A percentile compares a stretch with the other conserved stretches of the same genome.
Evolutionary conservation across 2,113 vertebrate genomes (phyloP).

Genomic region (Chlorodrepanis virens): DNA sequence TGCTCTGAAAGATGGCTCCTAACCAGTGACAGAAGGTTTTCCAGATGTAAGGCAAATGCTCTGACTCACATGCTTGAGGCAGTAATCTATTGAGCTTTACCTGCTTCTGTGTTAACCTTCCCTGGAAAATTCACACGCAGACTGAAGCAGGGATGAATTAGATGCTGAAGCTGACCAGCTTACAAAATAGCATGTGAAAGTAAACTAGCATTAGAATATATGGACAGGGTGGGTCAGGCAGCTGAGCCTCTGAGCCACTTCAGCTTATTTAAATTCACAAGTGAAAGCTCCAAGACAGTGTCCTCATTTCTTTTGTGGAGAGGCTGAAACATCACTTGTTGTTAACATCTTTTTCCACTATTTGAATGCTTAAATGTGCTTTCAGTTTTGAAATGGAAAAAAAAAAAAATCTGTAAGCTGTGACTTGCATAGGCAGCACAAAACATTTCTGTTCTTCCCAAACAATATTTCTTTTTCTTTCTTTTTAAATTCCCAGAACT

Average conservation of each 20-base stretch:
- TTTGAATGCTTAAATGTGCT: neutral
- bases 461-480: neutral
- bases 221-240: neutral
- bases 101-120: neutral
- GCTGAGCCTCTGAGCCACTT: neutral
- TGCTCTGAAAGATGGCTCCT: neutral
- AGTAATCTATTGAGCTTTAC: neutral
- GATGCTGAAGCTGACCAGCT: neutral
- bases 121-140: neutral
- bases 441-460: neutral
- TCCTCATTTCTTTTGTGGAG: neutral
- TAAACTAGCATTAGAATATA: neutral
- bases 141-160: neutral
- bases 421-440: neutral
- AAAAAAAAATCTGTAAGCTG: neutral
- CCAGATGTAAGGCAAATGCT: neutral
- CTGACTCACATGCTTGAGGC: neutral
- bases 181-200: neutral
- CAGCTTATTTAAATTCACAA: neutral
- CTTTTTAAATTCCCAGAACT: constrained; percentile 43
- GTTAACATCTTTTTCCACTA: neutral
- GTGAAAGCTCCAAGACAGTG: neutral
- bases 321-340: neutral
- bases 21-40: neutral
- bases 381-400: neutral